Percentiles rank a stretch among this genome's conserved stretches.
Conservation (phyloP, 2,113 vertebrate genomes). For the Pleuronectes platessa region DNA sequence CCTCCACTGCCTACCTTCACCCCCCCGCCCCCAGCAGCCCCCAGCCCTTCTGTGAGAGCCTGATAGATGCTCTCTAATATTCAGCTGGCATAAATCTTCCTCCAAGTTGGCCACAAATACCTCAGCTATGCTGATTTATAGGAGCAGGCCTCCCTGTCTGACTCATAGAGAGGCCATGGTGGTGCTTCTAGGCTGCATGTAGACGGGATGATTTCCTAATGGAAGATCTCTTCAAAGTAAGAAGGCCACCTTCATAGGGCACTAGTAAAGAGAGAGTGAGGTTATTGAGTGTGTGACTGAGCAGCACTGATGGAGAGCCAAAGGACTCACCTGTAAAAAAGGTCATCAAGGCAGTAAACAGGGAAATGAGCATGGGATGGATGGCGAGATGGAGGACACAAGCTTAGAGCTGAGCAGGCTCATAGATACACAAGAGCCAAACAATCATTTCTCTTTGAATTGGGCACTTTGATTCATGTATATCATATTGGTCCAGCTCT, state of each 20-base stretch:
- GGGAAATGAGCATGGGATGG: conserved; percentile 8
- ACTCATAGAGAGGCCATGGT: conserved; percentile 63
- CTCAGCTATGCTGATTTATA: conserved; percentile 86
- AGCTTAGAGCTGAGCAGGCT: not conserved
- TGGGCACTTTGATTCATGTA: not conserved
- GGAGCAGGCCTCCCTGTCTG: conserved; percentile 43
- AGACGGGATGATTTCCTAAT: conserved; percentile 74
- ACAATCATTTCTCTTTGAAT: not conserved
- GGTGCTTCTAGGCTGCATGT: conserved; percentile 60
- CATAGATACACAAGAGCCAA: not conserved
- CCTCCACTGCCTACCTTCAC: conserved; percentile 47
- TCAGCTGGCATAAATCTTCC: conserved; percentile 84
- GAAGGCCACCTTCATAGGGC: conserved; percentile 44
- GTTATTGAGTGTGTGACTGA: conserved; percentile 31
- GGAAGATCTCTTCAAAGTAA: conserved; percentile 72
- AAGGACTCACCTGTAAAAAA: conserved; percentile 59
- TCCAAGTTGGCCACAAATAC: conserved; percentile 83
- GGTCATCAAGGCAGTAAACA: conserved; percentile 59
- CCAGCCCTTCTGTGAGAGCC: conserved; percentile 49
- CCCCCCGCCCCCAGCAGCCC: conserved; percentile 23
- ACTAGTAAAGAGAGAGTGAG: conserved; percentile 17
- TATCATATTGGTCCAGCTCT: not conserved
- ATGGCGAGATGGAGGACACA: conserved; percentile 14
- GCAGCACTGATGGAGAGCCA: conserved; percentile 28
- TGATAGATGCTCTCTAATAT: conserved; percentile 83